Conservation (phyloP, 1,140 invertebrate genomes). For the Formica exsecta region DNA sequence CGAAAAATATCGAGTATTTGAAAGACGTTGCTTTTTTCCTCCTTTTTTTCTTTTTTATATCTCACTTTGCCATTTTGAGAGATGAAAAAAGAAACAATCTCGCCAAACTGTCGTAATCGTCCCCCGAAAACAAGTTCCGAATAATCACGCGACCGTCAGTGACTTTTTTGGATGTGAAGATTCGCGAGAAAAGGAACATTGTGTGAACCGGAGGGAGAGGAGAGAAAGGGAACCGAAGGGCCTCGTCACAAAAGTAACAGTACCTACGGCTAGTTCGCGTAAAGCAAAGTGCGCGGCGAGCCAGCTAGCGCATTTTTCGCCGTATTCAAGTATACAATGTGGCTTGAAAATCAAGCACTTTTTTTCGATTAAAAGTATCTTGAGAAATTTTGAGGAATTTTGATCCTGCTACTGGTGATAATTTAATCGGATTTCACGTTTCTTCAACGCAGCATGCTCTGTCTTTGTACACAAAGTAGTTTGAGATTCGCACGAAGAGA, state of each 20-base stretch:
- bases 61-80: neutral
- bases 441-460: neutral
- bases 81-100: constrained; percentile 15
- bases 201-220: constrained; percentile 58
- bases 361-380: neutral
- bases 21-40: neutral
- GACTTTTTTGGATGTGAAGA: constrained; percentile 50
- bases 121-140: constrained; percentile 51
- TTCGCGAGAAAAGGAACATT: constrained; percentile 56
- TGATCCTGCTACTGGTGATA: neutral
- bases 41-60: neutral
- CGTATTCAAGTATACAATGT: constrained; percentile 40
- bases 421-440: neutral
- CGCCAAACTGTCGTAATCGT: constrained; percentile 46
- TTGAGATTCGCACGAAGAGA: neutral
- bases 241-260: constrained; percentile 84
- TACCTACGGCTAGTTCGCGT: constrained; percentile 83
- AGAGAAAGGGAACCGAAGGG: constrained; percentile 79
- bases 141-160: constrained; percentile 44
- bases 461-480: neutral
- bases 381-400: neutral
- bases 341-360: constrained; percentile 23
- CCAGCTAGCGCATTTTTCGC: constrained; percentile 28
- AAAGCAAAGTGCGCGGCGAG: constrained; percentile 69
- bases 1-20: neutral